A percentile compares a stretch with the other conserved stretches of the same genome.
Evolutionary conservation across 2,888 invertebrate genomes (phyloP).

Genomic region (Rhabditoides inermis): DNA sequence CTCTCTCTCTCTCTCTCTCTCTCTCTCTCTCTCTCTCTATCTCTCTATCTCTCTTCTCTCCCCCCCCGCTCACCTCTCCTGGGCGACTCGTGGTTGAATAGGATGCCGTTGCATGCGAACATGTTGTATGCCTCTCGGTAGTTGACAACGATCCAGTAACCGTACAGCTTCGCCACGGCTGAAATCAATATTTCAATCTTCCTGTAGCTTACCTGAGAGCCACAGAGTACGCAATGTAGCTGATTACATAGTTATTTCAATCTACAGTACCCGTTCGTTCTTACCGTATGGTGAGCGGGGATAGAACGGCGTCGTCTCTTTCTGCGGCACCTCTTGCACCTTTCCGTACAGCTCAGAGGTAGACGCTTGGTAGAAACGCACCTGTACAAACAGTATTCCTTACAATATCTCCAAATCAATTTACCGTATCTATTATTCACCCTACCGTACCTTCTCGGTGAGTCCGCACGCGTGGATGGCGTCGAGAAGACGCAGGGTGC

Average conservation of each 20-base stretch:
- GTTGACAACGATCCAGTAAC: conserved; percentile 89
- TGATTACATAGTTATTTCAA: too few species aligned
- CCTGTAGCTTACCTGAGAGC: too few species aligned
- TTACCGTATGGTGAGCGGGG: conserved; percentile 90
- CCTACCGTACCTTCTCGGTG: conserved; percentile 63
- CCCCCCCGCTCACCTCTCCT: conserved; percentile 61
- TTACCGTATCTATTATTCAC: background rate
- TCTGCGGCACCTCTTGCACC: conserved; percentile 83
- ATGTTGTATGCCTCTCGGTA: conserved; percentile 89
- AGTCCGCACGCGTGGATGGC: conserved; percentile 81
- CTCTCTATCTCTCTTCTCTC: too few species aligned
- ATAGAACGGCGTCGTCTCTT: conserved; percentile 87
- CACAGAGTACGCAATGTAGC: too few species aligned
- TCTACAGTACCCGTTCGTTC: too few species aligned
- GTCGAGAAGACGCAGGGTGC: conserved; percentile 79
- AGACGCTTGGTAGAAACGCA: conserved; percentile 80
- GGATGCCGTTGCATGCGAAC: conserved; percentile 88
- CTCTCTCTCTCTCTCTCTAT: too few species aligned
- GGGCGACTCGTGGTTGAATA: conserved; percentile 94
- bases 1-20: too few species aligned
- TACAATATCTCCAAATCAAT: background rate
- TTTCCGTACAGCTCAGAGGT: conserved; percentile 91
- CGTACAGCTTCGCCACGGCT: conserved; percentile 92
- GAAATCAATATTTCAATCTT: too few species aligned
- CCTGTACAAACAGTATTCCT: conserved; percentile 6